These are phyloP conservation scores for Gortyna flavago DNA, from an alignment of 2,888 invertebrate species.

Conservation along the genomic window DNA sequence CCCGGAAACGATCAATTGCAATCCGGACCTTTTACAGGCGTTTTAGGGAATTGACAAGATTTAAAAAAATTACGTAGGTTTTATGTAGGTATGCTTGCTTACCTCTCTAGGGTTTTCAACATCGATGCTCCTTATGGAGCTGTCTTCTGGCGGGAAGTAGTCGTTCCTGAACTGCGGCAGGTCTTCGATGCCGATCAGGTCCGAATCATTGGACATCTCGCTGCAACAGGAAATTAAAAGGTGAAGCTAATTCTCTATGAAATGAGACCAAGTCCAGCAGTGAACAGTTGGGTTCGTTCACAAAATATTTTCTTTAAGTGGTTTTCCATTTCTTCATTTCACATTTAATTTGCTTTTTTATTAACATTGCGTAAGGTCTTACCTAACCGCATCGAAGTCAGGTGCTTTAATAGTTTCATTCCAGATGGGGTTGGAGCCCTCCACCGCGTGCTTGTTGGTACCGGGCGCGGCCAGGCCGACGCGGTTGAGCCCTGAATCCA, in stretches of 20 bases:
- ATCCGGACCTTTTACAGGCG: background rate
- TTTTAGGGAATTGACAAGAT: background rate
- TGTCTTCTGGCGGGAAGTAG: constrained; percentile 74
- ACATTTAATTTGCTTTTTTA: background rate
- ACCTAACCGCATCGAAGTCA: constrained; percentile 90
- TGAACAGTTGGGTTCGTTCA: background rate
- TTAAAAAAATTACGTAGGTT: background rate
- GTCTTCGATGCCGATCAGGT: constrained; percentile 92
- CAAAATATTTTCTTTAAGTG: background rate
- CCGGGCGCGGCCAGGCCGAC: constrained; percentile 90
- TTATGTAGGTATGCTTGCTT: background rate
- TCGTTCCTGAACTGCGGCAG: constrained; percentile 90
- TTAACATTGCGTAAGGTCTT: constrained; percentile 22
- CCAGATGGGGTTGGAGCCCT: constrained; percentile 93
- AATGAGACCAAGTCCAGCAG: too few relatives aligned
- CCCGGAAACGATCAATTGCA: background rate
- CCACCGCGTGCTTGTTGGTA: constrained; percentile 92
- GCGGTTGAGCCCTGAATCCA: constrained; percentile 91
- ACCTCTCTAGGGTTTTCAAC: constrained; percentile 17
- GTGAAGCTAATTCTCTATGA: constrained; percentile 1
- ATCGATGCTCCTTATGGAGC: constrained; percentile 62
- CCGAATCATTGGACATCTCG: constrained; percentile 91
- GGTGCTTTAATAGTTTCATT: constrained; percentile 88
- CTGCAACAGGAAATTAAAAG: constrained; percentile 77
- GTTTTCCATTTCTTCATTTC: background rate